Evolutionary conservation across 2,113 vertebrate genomes (phyloP).

Genomic region (Montifringilla adamsi): DNA sequence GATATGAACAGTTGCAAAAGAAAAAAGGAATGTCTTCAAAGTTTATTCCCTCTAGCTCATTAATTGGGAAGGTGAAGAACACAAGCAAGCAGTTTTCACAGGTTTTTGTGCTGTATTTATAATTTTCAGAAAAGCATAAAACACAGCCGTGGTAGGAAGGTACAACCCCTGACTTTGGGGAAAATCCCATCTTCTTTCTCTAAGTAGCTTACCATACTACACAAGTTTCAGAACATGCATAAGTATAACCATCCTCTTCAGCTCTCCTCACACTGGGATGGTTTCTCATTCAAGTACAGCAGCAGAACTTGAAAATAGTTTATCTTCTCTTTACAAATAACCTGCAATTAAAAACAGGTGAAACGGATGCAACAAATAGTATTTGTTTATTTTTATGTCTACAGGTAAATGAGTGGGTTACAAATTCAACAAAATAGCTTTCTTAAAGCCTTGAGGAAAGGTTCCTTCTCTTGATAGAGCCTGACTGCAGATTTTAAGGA

Average conservation of each 20-base stretch:
- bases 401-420: neutral
- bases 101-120: neutral
- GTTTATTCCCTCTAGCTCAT: neutral
- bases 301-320: neutral
- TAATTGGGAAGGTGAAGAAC: neutral
- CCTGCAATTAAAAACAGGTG: neutral
- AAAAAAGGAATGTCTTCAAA: neutral
- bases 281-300: neutral
- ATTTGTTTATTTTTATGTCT: neutral
- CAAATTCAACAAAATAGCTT: neutral
- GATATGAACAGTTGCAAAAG: neutral
- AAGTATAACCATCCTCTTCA: neutral
- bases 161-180: accelerated
- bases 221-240: neutral
- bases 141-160: neutral
- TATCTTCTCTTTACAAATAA: neutral
- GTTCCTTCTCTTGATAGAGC: neutral
- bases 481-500: neutral
- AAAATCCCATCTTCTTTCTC: neutral
- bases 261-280: neutral
- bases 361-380: neutral
- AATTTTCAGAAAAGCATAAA: neutral
- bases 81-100: neutral
- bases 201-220: neutral
- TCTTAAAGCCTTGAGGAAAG: constrained; percentile 10